These are phyloP conservation scores for Poecilia latipinna DNA, from an alignment of 2,113 vertebrate genomes.

Conservation along the genomic window DNA sequence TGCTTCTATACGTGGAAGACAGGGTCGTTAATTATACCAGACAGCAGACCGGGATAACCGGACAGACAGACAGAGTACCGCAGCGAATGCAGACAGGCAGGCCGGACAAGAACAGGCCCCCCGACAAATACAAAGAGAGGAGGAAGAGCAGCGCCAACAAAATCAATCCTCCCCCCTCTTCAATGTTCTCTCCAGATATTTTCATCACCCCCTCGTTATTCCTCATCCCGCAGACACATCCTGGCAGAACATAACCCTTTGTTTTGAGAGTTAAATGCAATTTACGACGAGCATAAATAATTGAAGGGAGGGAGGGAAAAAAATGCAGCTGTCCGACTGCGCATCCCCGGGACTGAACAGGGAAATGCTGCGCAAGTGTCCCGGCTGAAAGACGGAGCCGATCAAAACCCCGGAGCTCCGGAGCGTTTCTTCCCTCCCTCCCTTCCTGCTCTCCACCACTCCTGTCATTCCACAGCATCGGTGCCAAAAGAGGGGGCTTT, in stretches of 20 bases:
- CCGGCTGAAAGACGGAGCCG: slow-evolving; percentile 72
- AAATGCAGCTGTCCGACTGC: slow-evolving; percentile 77
- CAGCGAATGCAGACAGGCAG: slow-evolving; percentile 73
- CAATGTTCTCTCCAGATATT: slow-evolving; percentile 4
- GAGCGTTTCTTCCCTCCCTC: slow-evolving; percentile 27
- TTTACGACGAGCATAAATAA: slow-evolving; percentile 74
- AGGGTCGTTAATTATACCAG: slow-evolving; percentile 73
- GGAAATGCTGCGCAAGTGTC: slow-evolving; percentile 78
- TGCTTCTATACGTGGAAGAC: slow-evolving; percentile 7
- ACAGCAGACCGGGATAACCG: slow-evolving; percentile 61
- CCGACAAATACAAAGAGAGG: slow-evolving; percentile 75
- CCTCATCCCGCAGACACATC: slow-evolving; percentile 48
- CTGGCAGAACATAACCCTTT: slow-evolving; percentile 54
- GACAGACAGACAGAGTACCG: slow-evolving; percentile 57
- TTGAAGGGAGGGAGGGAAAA: slow-evolving; percentile 31
- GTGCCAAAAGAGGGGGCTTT: slow-evolving; percentile 23
- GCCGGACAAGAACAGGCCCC: slow-evolving; percentile 66
- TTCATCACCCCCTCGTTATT: slow-evolving; percentile 24
- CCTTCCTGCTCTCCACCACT: not conserved
- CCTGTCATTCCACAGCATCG: slow-evolving; percentile 34
- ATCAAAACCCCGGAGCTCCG: slow-evolving; percentile 35
- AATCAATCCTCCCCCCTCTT: slow-evolving; percentile 46
- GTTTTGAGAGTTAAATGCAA: slow-evolving; percentile 54
- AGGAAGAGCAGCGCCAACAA: slow-evolving; percentile 56
- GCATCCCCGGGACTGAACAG: slow-evolving; percentile 78